phyloP scores from a whole-genome alignment of 2,113 vertebrate species.

The Ursus arctos region DNA sequence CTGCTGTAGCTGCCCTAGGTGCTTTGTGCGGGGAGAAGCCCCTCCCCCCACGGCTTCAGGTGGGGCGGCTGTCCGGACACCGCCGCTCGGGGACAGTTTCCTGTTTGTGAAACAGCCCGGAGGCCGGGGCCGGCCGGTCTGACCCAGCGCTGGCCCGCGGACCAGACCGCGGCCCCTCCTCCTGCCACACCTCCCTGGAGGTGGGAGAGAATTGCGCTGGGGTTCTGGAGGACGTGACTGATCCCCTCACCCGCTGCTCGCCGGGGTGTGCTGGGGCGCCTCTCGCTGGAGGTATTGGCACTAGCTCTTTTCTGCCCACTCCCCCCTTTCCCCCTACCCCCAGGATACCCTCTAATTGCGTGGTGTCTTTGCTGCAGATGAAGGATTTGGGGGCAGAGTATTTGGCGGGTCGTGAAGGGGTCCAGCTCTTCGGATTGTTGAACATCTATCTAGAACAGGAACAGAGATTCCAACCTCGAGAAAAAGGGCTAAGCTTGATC shows the following conservation, averaged over 20 bases:
- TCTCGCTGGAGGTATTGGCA: not conserved
- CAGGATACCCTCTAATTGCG: not conserved
- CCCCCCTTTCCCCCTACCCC: rapidly evolving
- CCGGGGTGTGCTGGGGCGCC: not conserved
- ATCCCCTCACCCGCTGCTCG: not conserved
- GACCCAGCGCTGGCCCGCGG: not conserved
- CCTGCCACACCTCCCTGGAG: constrained; percentile 66
- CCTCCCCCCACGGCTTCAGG: not conserved
- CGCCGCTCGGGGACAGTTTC: not conserved
- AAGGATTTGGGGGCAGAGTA: constrained; percentile 82
- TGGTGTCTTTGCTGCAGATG: constrained; percentile 80
- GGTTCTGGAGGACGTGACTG: constrained; percentile 7
- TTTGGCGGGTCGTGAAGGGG: constrained; percentile 90
- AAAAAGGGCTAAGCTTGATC: constrained; percentile 94
- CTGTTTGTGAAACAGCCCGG: not conserved
- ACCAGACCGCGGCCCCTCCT: not conserved
- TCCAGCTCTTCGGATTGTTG: constrained; percentile 95
- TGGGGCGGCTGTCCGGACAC: not conserved
- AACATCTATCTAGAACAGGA: constrained; percentile 94
- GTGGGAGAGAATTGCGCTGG: not conserved
- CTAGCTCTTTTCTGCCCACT: not conserved
- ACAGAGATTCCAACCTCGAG: constrained; percentile 92
- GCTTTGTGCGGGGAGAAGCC: rapidly evolving
- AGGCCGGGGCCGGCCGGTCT: not conserved
- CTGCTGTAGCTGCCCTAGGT: not conserved